Percentiles rank a stretch among this genome's conserved stretches.
Conservation (phyloP, 2,888 invertebrate species). For the Xylota sylvarum region DNA sequence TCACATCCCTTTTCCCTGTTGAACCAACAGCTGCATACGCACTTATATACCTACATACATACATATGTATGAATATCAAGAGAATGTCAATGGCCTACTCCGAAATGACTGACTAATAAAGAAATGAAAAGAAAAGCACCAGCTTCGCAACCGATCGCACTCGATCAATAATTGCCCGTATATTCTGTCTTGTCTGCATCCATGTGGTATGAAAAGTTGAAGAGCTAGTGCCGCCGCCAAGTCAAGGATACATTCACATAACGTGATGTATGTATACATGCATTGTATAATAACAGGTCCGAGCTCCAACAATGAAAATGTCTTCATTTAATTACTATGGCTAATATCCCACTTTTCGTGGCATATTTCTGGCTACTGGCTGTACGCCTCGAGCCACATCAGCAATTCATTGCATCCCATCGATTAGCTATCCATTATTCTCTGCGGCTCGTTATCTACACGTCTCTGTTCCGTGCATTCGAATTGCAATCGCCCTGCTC, state of each 20-base stretch:
- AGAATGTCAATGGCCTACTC: conserved; percentile 25
- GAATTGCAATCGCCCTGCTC: conserved; percentile 40
- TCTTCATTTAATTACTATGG: conserved; percentile 54
- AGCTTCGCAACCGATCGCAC: conserved; percentile 16
- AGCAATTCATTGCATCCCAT: conserved; percentile 35
- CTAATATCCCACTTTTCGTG: conserved; percentile 45
- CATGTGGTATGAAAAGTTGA: not conserved
- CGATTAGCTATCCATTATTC: conserved; percentile 49
- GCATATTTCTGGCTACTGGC: conserved; percentile 37
- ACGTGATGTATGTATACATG: not conserved
- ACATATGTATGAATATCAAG: not conserved
- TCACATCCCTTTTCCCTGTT: not conserved
- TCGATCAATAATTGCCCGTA: conserved; percentile 26
- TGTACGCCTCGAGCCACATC: conserved; percentile 19
- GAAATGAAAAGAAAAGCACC: conserved; percentile 23
- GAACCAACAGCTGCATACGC: too few relatives aligned
- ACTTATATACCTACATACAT: too few relatives aligned
- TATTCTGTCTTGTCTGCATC: conserved; percentile 11
- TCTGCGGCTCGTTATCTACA: conserved; percentile 27
- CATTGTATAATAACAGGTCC: conserved; percentile 38
- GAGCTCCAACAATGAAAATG: conserved; percentile 31
- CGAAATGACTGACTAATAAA: conserved; percentile 4
- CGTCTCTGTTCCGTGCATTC: conserved; percentile 22
- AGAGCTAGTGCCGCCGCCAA: not conserved
- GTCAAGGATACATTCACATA: not conserved